phyloP scores from a whole-genome alignment of 2,888 invertebrate species.

The Anthophora plumipes region DNA sequence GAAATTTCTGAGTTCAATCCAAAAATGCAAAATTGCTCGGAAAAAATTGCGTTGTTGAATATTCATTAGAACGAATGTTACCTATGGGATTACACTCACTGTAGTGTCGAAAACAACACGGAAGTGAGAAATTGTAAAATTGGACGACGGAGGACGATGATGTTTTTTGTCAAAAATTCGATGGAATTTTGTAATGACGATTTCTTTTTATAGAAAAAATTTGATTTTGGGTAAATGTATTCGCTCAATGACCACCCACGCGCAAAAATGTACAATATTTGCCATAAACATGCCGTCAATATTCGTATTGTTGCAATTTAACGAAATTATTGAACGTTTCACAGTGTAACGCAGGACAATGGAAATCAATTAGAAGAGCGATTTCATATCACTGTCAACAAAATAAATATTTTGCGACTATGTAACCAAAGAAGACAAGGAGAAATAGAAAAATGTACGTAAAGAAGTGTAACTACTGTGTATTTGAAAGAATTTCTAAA shows the following conservation, averaged over 20 bases:
- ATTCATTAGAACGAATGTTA: neutral
- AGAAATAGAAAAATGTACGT: neutral
- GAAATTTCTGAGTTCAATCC: no score
- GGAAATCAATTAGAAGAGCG: neutral
- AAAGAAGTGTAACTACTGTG: no score
- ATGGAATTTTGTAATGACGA: neutral
- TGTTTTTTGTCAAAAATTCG: neutral
- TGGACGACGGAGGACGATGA: neutral
- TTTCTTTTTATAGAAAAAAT: neutral
- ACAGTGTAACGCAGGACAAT: constrained; percentile 5
- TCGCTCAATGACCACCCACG: neutral
- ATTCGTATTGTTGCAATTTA: neutral
- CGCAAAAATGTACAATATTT: constrained; percentile 1
- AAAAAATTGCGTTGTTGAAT: neutral
- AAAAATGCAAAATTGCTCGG: neutral
- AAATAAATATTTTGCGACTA: neutral
- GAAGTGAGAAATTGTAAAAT: neutral
- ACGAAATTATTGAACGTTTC: constrained; percentile 1
- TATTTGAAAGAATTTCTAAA: no score
- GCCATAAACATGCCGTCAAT: neutral
- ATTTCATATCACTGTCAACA: neutral
- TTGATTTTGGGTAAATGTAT: neutral
- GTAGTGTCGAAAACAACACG: neutral
- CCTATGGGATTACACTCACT: neutral
- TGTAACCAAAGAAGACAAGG: neutral